A percentile compares a stretch with the other conserved stretches of the same genome.
Conservation (phyloP, 2,888 invertebrate species). For the Leptinotarsa haldemani region DNA sequence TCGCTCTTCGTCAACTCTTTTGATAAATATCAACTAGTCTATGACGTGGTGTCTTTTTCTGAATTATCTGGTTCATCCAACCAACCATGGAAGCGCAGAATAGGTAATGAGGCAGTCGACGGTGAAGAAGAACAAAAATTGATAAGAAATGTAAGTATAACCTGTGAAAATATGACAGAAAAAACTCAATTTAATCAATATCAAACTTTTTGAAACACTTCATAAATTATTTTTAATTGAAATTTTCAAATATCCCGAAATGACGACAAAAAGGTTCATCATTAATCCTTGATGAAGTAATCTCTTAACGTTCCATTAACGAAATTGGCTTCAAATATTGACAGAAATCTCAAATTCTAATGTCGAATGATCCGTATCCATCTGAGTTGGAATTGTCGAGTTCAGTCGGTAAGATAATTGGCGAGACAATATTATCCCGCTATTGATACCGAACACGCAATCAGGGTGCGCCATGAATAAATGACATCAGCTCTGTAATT, state of each 20-base stretch:
- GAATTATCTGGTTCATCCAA: too few relatives aligned
- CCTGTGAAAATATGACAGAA: too few relatives aligned
- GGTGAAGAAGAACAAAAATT: too few relatives aligned
- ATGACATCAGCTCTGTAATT: conserved; percentile 56
- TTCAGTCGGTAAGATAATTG: conserved; percentile 51
- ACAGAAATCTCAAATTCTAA: conserved; percentile 61
- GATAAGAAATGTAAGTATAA: too few relatives aligned
- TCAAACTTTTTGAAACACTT: too few relatives aligned
- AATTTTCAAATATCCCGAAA: background rate
- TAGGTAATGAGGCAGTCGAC: too few relatives aligned
- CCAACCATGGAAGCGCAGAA: too few relatives aligned
- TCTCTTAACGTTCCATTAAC: conserved; percentile 57
- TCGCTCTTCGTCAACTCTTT: too few relatives aligned
- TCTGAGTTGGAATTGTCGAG: conserved; percentile 29
- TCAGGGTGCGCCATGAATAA: conserved; percentile 56
- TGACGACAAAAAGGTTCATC: conserved; percentile 26
- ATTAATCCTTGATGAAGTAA: conserved; percentile 42
- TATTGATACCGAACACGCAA: conserved; percentile 60
- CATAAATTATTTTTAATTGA: too few relatives aligned
- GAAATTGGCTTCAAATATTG: conserved; percentile 59
- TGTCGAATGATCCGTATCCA: conserved; percentile 40
- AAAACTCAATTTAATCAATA: too few relatives aligned
- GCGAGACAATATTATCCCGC: conserved; percentile 58
- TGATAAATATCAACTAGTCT: too few relatives aligned
- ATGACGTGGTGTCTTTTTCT: too few relatives aligned